A percentile compares a stretch with the other conserved stretches of the same genome.
phyloP scores from a whole-genome alignment of 1,140 invertebrate genomes.

The Arctopsyche grandis region DNA sequence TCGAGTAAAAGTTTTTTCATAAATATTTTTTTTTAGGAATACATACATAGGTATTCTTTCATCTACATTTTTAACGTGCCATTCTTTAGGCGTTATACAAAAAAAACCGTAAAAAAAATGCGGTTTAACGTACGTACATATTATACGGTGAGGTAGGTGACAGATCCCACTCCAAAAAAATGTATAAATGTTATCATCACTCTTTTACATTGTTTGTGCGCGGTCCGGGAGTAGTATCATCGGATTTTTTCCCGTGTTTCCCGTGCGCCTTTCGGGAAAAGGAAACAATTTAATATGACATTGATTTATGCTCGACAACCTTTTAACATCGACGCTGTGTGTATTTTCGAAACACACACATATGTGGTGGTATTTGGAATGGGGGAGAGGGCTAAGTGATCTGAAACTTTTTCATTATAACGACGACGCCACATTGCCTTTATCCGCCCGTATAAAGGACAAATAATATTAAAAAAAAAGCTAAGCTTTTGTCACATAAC shows the following conservation, averaged over 20 bases:
- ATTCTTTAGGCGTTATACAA: too few species aligned
- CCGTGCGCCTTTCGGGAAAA: slow-evolving; percentile 20
- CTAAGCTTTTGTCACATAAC: slow-evolving; percentile 31
- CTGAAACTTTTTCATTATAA: slow-evolving; percentile 39
- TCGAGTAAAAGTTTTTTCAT: too few species aligned
- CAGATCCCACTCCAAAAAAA: neutral
- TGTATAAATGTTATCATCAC: slow-evolving; percentile 25
- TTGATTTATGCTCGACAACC: slow-evolving; percentile 41
- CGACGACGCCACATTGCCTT: neutral
- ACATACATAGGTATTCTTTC: too few species aligned
- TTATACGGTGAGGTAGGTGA: neutral
- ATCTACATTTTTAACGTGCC: too few species aligned
- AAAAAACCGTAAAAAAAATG: too few species aligned
- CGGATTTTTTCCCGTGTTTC: slow-evolving; percentile 29
- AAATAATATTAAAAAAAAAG: neutral
- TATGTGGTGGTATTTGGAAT: neutral
- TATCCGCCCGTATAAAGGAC: neutral
- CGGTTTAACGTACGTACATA: too few species aligned
- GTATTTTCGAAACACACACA: slow-evolving; percentile 5
- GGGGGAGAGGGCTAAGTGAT: slow-evolving; percentile 21
- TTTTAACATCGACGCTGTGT: slow-evolving; percentile 31
- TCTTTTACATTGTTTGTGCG: slow-evolving; percentile 26
- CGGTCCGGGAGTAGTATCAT: slow-evolving; percentile 27
- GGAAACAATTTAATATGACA: slow-evolving; percentile 37
- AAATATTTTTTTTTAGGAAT: too few species aligned